Conservation (phyloP, 2,113 vertebrate species). For the Hippocampus guttulatus region DNA sequence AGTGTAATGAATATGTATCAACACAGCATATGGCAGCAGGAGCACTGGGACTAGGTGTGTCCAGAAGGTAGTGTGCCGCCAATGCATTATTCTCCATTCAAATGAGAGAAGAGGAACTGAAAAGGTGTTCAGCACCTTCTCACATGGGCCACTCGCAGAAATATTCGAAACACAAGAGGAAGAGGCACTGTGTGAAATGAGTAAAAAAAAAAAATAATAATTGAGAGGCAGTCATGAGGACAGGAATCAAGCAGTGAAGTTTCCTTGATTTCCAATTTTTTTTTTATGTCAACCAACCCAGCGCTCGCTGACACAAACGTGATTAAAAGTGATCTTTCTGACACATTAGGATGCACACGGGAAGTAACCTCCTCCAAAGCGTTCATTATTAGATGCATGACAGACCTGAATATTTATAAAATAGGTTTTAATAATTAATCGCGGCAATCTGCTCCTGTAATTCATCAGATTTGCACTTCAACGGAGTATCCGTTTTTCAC, state of each 20-base stretch:
- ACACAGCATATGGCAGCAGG: conserved; percentile 72
- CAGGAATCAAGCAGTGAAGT: conserved; percentile 43
- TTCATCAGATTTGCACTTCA: conserved; percentile 85
- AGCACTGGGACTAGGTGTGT: conserved; percentile 78
- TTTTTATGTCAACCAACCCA: conserved; percentile 46
- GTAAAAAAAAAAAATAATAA: not conserved
- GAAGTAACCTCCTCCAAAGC: conserved; percentile 83
- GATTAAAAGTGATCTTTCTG: conserved; percentile 84
- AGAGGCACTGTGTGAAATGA: conserved; percentile 36
- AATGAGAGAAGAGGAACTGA: conserved; percentile 61
- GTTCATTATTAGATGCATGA: conserved; percentile 84
- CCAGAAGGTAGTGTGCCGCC: conserved; percentile 74
- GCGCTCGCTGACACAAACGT: conserved; percentile 67
- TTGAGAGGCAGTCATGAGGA: conserved; percentile 49
- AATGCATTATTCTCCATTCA: conserved; percentile 74
- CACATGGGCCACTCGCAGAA: conserved; percentile 48
- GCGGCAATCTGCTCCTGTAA: conserved; percentile 98
- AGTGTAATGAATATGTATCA: conserved; percentile 78
- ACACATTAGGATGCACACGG: conserved; percentile 80
- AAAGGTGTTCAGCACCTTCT: conserved; percentile 48
- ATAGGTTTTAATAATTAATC: conserved; percentile 99
- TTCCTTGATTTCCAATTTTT: conserved; percentile 59
- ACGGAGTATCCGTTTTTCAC: conserved; percentile 81
- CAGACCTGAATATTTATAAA: conserved; percentile 99
- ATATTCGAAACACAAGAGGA: conserved; percentile 26